Evolutionary conservation across 2,797 vertebrate species (phyloP).

Genomic region (Pangasius macronema): DNA sequence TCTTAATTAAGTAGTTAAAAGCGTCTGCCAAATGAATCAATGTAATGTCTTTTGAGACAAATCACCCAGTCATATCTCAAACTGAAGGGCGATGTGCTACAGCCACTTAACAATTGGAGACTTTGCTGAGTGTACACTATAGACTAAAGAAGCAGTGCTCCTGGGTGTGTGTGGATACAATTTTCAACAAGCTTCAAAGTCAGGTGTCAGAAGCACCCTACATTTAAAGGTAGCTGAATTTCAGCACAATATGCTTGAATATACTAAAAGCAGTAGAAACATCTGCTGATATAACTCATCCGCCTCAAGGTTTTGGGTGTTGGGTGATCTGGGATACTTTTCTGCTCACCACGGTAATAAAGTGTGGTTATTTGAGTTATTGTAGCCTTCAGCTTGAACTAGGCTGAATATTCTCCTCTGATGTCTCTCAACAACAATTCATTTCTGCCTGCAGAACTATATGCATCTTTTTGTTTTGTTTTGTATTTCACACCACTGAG

Average conservation of each 20-base stretch:
- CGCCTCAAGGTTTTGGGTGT: neutral
- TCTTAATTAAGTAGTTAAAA: conserved; percentile 19
- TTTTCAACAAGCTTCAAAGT: neutral
- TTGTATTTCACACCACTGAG: neutral
- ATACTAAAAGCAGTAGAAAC: neutral
- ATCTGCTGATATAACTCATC: no score
- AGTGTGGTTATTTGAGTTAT: neutral
- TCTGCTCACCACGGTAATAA: neutral
- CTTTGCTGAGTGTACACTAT: neutral
- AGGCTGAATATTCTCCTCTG: neutral
- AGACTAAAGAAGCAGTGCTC: neutral
- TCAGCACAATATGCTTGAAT: neutral
- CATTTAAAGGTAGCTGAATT: neutral
- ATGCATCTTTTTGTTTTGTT: neutral
- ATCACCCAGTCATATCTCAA: neutral
- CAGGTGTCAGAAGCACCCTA: neutral
- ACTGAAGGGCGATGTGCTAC: neutral
- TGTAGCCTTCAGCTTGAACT: neutral
- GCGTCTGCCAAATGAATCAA: conserved; percentile 1
- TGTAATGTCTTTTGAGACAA: neutral
- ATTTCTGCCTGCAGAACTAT: neutral
- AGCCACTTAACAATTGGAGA: neutral
- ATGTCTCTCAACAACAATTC: neutral
- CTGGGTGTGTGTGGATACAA: neutral
- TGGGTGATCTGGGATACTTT: neutral